Conservation (phyloP, 2,888 invertebrate genomes). For the Bombylius discolor region DNA sequence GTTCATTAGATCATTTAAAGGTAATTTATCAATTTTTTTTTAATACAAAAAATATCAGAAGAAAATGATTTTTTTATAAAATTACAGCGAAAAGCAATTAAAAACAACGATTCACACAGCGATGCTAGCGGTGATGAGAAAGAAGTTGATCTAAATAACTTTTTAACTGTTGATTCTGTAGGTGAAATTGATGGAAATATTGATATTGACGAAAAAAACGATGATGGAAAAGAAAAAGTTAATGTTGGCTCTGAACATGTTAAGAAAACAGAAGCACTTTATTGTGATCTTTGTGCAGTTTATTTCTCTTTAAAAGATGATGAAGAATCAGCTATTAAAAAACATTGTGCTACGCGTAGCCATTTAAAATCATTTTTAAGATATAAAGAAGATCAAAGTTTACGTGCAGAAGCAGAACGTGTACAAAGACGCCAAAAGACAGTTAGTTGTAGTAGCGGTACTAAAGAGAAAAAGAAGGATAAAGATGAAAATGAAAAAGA, state of each 20-base stretch:
- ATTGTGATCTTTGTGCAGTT: slow-evolving; percentile 66
- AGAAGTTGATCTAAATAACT: slow-evolving; percentile 68
- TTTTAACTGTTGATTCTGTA: slow-evolving; percentile 78
- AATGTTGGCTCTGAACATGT: slow-evolving; percentile 67
- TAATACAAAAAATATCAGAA: not conserved
- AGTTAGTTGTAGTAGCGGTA: slow-evolving; percentile 7
- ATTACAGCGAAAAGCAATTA: slow-evolving; percentile 43
- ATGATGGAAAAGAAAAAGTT: slow-evolving; percentile 51
- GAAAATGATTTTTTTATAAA: slow-evolving; percentile 1
- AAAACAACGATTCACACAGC: slow-evolving; percentile 39
- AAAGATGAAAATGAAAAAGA: not conserved
- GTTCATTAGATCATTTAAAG: slow-evolving; percentile 68
- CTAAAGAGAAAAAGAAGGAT: slow-evolving; percentile 13
- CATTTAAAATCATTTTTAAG: slow-evolving; percentile 67
- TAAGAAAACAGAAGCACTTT: slow-evolving; percentile 63
- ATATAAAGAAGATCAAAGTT: slow-evolving; percentile 61
- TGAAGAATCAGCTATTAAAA: slow-evolving; percentile 46
- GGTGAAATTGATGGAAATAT: slow-evolving; percentile 65
- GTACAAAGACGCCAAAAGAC: slow-evolving; percentile 47
- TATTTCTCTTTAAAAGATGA: slow-evolving; percentile 53
- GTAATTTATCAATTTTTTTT: slow-evolving; percentile 33
- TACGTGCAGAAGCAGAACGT: slow-evolving; percentile 57
- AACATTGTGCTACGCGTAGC: slow-evolving; percentile 61
- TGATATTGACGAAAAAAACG: slow-evolving; percentile 42
- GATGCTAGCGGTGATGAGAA: slow-evolving; percentile 56